Base-by-base conservation (phyloP, 2,888 invertebrate species). In the Tetramorium bicarinatum region DNA sequence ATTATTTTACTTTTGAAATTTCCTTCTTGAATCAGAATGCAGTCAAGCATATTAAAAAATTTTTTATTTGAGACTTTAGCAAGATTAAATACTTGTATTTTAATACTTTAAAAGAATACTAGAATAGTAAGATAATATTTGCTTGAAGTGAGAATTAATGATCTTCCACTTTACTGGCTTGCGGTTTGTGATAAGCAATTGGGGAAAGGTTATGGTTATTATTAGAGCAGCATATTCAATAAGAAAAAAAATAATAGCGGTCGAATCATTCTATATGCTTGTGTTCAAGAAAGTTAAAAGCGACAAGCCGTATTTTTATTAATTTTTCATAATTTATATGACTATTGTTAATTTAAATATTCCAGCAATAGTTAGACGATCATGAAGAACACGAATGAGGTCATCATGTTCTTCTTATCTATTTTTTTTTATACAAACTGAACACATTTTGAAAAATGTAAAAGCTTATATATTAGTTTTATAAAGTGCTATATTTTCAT, bases 121-220 rank as follows among this genome's bases (percentile, higher is more conserved):
- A 54, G 7, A 34, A 34, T 44, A 4, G n/a, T 54, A 21, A 9
- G 52, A 47, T 41, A 56, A 72, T 72, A 74, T 18, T 59, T 44
- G 25, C n/a, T 56, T 59, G 38, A 71, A 41, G 0, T 54, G 25
- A 72, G 25, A 44, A 4, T 59, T 56, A 18, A 7, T 41, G 3
- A 61, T 49, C 13, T 52, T 29, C 52, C 18, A 64, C 15, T 76
- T 49, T 76, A 49, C 29, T 49, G 18, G 47, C 34, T 49, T 54
- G 75, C 49, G 75, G 75, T 76, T 76, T 64, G 49, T 34, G 49
- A 49, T 64, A 76, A 76, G 29, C 62, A 56, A 75, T 21, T 47
- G 75, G 34, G 75, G 38, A 21, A 11, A 47, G 47, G 47, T 62
- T 64, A 34, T 47, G 64, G 64, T 76, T 76, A 47, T 64, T 25